Conservation (phyloP, 2,113 vertebrate genomes). For the Pangasianodon gigas region DNA sequence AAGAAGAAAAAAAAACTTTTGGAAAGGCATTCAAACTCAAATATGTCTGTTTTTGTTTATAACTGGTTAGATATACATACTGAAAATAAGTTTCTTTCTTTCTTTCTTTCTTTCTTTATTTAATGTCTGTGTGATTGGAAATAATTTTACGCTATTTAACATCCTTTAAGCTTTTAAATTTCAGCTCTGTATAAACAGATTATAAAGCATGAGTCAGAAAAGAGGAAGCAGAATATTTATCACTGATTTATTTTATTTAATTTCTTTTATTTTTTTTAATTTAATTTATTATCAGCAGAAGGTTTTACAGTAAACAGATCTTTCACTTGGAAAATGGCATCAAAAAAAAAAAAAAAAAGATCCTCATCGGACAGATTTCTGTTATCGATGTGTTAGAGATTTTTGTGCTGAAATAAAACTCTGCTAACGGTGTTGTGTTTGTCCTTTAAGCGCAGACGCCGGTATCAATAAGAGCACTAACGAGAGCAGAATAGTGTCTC, state of each 20-base stretch:
- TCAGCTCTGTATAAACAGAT: background rate
- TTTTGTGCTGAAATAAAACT: background rate
- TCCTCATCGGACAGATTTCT: background rate
- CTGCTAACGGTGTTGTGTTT: background rate
- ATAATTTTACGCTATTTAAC: too few relatives aligned
- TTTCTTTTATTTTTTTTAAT: background rate
- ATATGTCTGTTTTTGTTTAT: too few relatives aligned
- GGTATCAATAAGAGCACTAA: constrained; percentile 9
- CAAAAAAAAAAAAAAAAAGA: background rate
- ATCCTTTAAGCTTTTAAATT: background rate
- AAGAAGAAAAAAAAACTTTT: too few relatives aligned
- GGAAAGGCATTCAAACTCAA: too few relatives aligned
- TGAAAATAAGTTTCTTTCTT: too few relatives aligned
- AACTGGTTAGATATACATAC: too few relatives aligned
- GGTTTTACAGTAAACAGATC: background rate
- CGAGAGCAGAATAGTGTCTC: background rate
- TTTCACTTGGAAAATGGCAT: background rate
- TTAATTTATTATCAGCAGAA: background rate
- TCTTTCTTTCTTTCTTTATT: too few relatives aligned
- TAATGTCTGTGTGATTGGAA: too few relatives aligned
- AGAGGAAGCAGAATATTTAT: background rate
- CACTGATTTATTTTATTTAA: background rate
- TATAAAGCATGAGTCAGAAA: background rate
- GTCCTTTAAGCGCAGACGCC: background rate
- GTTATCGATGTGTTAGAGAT: background rate